Conservation (phyloP, 53 echinoderm and acorn worm genomes). For the Echinarachnius parma region DNA sequence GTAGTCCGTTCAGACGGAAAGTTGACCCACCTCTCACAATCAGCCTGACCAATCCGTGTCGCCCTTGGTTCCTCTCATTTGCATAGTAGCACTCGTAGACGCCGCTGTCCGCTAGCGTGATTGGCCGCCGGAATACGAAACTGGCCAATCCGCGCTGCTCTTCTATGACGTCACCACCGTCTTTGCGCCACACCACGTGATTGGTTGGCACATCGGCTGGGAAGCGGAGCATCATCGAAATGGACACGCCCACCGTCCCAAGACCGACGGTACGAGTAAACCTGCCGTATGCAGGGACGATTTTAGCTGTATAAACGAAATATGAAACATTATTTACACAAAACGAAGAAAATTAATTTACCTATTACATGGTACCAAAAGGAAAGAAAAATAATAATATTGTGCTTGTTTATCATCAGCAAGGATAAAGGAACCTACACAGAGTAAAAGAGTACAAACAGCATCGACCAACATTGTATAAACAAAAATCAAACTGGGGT, state of each 20-base stretch:
- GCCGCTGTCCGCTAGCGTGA: conserved; percentile 48
- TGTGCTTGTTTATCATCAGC: too few relatives aligned
- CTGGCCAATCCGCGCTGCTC: conserved; percentile 13
- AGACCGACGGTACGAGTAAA: conserved; percentile 63
- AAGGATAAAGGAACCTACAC: too few relatives aligned
- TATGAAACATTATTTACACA: too few relatives aligned
- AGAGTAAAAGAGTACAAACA: too few relatives aligned
- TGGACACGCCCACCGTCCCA: conserved; percentile 53
- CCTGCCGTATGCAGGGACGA: conserved; percentile 50
- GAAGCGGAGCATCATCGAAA: conserved; percentile 38
- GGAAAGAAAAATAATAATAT: too few relatives aligned
- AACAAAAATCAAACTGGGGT: too few relatives aligned
- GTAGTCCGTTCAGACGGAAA: too few relatives aligned
- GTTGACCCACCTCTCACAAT: conserved; percentile 73
- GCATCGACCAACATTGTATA: too few relatives aligned
- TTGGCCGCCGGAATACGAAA: conserved; percentile 38
- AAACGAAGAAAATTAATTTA: too few relatives aligned
- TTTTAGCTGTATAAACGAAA: conserved; percentile 52
- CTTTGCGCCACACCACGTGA: conserved; percentile 41
- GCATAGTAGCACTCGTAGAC: conserved; percentile 68
- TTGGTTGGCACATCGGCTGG: conserved; percentile 12
- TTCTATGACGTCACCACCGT: conserved; percentile 19
- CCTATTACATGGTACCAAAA: too few relatives aligned
- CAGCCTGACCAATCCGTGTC: conserved; percentile 49
- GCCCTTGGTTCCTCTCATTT: conserved; percentile 37